Evolutionary conservation across 2,888 invertebrate genomes (phyloP).

Genomic region (Arge pagana): DNA sequence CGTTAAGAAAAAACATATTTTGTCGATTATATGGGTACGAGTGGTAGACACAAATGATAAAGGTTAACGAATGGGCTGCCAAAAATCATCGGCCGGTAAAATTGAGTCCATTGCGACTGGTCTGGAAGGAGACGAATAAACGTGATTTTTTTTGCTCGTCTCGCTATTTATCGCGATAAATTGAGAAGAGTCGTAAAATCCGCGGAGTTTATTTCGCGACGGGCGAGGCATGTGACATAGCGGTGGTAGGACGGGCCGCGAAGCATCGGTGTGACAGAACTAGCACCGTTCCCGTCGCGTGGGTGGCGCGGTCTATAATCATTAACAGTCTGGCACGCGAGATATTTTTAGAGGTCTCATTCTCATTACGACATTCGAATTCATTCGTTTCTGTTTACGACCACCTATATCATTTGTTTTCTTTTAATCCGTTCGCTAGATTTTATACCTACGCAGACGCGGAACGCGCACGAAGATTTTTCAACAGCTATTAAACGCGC

Average conservation of each 20-base stretch:
- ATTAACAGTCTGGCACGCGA: conserved; percentile 18
- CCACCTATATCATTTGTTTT: not conserved
- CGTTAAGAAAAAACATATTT: too few relatives aligned
- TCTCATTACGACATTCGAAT: conserved; percentile 15
- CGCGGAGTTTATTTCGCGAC: conserved; percentile 14
- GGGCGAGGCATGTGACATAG: conserved; percentile 12
- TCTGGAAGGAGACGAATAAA: too few relatives aligned
- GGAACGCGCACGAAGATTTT: not conserved
- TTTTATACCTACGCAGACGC: not conserved
- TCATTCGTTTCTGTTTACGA: conserved; percentile 15
- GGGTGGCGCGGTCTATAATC: conserved; percentile 19
- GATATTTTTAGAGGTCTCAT: conserved; percentile 17
- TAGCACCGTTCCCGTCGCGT: too few relatives aligned
- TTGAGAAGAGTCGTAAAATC: conserved; percentile 13
- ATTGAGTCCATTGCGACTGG: too few relatives aligned
- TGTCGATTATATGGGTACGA: too few relatives aligned
- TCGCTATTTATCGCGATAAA: too few relatives aligned
- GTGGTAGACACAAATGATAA: too few relatives aligned
- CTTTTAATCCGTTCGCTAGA: not conserved
- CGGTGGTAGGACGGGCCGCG: not conserved
- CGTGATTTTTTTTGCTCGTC: too few relatives aligned
- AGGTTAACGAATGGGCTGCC: too few relatives aligned
- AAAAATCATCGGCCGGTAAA: too few relatives aligned
- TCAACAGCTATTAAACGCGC: not conserved
- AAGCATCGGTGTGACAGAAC: too few relatives aligned